These are phyloP conservation scores for Hylyphantes graminicola DNA, from an alignment of 1,140 invertebrate genomes.

Conservation along the genomic window DNA sequence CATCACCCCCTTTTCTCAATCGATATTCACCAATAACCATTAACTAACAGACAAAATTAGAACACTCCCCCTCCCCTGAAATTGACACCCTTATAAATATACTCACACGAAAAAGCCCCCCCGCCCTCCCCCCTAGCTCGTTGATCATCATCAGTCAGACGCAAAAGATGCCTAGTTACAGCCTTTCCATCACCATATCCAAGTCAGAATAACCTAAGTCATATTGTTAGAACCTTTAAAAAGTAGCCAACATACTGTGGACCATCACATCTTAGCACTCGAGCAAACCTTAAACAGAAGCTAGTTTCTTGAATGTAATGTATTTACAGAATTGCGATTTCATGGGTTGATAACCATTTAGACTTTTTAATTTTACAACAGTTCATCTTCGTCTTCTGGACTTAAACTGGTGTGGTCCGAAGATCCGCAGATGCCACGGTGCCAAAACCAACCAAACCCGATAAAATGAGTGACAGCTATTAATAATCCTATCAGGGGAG, in stretches of 20 bases:
- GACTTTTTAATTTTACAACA: no score
- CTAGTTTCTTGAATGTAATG: no score
- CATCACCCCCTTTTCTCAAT: no score
- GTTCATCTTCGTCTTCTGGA: no score
- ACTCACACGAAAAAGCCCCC: constrained; percentile 4
- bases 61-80: background rate
- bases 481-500: constrained; percentile 50
- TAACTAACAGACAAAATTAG: constrained; percentile 13
- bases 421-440: constrained; percentile 14
- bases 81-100: constrained; percentile 26
- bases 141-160: constrained; percentile 56
- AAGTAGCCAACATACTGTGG: no score
- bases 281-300: no score
- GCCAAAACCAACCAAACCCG: constrained; percentile 28
- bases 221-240: no score
- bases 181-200: no score
- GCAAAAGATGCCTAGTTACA: constrained; percentile 21
- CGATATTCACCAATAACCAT: background rate
- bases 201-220: no score
- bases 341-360: no score
- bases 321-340: no score
- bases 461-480: constrained; percentile 59
- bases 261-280: no score
- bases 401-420: background rate
- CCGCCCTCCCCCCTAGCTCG: constrained; percentile 25